Base-by-base conservation (phyloP, 2,113 vertebrate genomes). In the Vulpes lagopus region DNA sequence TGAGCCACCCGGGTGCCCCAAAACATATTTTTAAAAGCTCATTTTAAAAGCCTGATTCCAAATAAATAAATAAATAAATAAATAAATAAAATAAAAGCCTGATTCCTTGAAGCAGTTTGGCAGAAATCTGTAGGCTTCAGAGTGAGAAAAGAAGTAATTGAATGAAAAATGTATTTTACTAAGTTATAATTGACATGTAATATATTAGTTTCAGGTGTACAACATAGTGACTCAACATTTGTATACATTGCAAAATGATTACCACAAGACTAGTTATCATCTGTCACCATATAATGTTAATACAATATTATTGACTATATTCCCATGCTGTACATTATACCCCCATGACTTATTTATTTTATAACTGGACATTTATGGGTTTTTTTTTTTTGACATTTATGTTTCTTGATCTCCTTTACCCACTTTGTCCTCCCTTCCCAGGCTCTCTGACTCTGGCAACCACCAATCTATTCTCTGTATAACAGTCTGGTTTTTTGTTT, bases 81-180 rank as follows among this genome's bases (percentile, higher is more conserved):
- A 38, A 38, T 38, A 38, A 38, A 43, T 43, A 43, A 43, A 43
- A 43, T 94, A 69, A 94, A 97, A 81, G 12, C 11, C 15, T 55
- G 9, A 35, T 88, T 94, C 14, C 53, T 83, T 49, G 69, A 90
- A 84, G 74, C 32, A 65, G 49, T 73, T 81, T 89, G 84, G 35
- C 79, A 87, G 57, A 85, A 14, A 84, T 84, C 38, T 89, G 23
- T 73, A 73, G 57, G 71, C 16, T 89, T 89, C 71, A 80, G 85
- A 81, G 7, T 60, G 62, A 81, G 69, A 78, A 76, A 94, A 96
- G 49, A 95, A 90, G 80, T 94, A 38, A 62, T 64, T 97, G 62
- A 59, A 30, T 93, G 55, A 93, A 85, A 83, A 90, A 53, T 53
- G 8, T 53, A 53, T 78, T 51, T 78, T 32, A 53, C 17, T 78